phyloP scores from a whole-genome alignment of 2,113 vertebrate genomes.

The Copsychus sechellarum region DNA sequence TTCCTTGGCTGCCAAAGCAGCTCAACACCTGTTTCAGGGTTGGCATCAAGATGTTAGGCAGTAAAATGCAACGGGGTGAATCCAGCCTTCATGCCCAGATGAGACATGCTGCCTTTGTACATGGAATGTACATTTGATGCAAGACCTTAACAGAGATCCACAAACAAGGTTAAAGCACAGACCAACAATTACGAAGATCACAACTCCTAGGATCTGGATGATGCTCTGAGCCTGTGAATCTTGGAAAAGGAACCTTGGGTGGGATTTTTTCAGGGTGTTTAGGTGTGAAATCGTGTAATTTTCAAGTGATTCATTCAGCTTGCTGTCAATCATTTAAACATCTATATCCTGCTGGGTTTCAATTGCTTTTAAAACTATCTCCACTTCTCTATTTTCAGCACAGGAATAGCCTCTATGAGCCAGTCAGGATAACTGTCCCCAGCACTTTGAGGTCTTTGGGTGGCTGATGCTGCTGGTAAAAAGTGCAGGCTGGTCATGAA shows the following conservation, averaged over 20 bases:
- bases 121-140: background rate
- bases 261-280: background rate
- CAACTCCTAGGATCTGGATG: background rate
- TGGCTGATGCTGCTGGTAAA: background rate
- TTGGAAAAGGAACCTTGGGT: background rate
- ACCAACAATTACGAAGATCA: background rate
- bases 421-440: background rate
- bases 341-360: background rate
- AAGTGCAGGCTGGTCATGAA: constrained; percentile 62
- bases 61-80: background rate
- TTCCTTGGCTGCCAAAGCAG: background rate
- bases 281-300: background rate
- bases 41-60: background rate
- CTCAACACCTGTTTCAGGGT: background rate
- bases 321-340: background rate
- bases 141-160: background rate
- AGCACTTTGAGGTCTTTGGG: background rate
- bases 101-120: background rate
- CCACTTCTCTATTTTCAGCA: background rate
- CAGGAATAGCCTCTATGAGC: background rate
- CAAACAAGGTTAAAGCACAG: background rate
- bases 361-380: background rate
- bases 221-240: background rate
- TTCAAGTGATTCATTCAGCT: background rate
- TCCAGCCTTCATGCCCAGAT: background rate